Evolutionary conservation across 2,888 invertebrate genomes (phyloP).

Genomic region (Lacanobia oleracea): DNA sequence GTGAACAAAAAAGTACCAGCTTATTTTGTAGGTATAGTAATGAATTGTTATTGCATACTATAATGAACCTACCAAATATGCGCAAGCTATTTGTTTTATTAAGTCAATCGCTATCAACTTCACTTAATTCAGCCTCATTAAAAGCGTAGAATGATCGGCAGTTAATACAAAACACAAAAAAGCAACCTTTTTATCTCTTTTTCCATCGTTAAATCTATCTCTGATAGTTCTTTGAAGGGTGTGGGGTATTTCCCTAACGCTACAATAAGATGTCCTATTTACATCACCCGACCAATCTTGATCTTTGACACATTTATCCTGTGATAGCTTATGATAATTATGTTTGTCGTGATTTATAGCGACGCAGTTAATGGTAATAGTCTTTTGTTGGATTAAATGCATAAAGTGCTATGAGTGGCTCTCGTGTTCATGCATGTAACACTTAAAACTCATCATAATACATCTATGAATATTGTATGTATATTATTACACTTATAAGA

Average conservation of each 20-base stretch:
- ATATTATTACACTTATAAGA: constrained; percentile 32
- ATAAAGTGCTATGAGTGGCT: constrained; percentile 31
- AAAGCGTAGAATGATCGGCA: not conserved
- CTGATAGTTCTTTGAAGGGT: constrained; percentile 28
- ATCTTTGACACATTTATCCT: constrained; percentile 64
- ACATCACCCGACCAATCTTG: constrained; percentile 60
- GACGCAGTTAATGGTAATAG: constrained; percentile 44
- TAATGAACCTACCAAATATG: too few relatives aligned
- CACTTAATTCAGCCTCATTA: constrained; percentile 6
- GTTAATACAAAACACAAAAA: too few relatives aligned
- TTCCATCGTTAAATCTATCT: constrained; percentile 35
- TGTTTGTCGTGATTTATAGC: constrained; percentile 56
- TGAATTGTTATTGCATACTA: too few relatives aligned
- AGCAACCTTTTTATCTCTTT: too few relatives aligned
- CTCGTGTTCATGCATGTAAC: constrained; percentile 29
- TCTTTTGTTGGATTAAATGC: constrained; percentile 50
- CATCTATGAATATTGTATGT: not conserved
- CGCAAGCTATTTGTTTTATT: too few relatives aligned
- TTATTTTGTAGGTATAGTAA: too few relatives aligned
- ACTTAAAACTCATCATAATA: constrained; percentile 42
- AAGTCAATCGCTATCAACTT: too few relatives aligned
- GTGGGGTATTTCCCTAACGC: constrained; percentile 34
- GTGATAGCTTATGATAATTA: constrained; percentile 64
- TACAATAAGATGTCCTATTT: constrained; percentile 38
- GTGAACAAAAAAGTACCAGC: too few relatives aligned